Evolutionary conservation across 1,140 invertebrate genomes (phyloP), one percentile per base, ranked within the genome.

Genomic region (Aradophagus sp.): DNA sequence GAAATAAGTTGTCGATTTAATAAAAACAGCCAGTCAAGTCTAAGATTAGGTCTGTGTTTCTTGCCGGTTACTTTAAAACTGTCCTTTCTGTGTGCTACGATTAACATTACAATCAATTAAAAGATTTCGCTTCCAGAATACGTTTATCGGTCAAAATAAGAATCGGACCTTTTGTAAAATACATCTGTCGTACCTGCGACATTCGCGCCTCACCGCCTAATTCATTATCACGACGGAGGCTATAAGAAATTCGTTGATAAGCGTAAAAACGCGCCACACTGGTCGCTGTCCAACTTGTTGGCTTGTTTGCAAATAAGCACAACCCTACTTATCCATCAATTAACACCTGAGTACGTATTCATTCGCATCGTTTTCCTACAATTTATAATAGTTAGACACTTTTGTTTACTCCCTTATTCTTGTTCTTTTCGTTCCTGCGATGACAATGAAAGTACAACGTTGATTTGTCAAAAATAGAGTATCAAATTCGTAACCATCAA

Each of bases 161-260:
- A 14, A 23, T 29, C 41, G 29, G 45, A 59, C 42, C 36, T 42
- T 45, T 19, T 50, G 53, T 53, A 35, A 63, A 70, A 58, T 63
- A 63, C 55, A 61, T 72, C 68, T 65, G 55, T 72, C 61, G 68
- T 65, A 41, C 61, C 59, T 59, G 59, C 68, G 59, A 71, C 68
- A 65, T 53, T 41, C n/a, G 14, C 32, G 38, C 39, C 42, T 38
- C 15, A n/a, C n/a, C 45, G 50, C 42, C 68, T 38, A 16, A 12
- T 29, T 41, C 4, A 50, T 26, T 4, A 7, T n/a, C 12, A 65
- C 59, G 53, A 59, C 53, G 59, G 55, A 61, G 36, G 55, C 48
- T 41, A 45, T 27, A 41, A 58, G 55, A 65, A 65, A 66, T 72
- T 72, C 68, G 68, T 65, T 72, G 68, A 72, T 72, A 66, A 72